These are phyloP conservation scores for Tyto alba DNA, from an alignment of 2,113 vertebrate genomes.

Conservation along the genomic window DNA sequence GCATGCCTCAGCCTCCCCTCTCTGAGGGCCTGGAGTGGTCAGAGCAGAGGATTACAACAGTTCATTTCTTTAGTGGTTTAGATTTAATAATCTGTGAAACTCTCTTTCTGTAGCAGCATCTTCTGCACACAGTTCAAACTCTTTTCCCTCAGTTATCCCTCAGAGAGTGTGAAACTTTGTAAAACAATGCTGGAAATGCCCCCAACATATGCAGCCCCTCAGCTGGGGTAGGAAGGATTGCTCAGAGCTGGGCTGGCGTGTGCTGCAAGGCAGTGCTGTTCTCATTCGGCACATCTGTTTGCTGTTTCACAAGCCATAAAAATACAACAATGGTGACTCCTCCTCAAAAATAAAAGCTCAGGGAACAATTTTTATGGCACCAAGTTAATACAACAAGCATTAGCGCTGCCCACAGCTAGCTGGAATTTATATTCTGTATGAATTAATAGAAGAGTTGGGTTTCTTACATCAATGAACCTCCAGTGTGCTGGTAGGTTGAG, in stretches of 20 bases:
- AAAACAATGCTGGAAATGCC: background rate
- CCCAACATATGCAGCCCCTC: background rate
- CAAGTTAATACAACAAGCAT: accelerated
- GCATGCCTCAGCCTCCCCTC: background rate
- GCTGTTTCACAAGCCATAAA: background rate
- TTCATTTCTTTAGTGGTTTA: background rate
- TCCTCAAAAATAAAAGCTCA: background rate
- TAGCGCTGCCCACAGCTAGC: background rate
- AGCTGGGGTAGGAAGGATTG: background rate
- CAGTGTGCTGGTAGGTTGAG: background rate
- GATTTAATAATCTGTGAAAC: background rate
- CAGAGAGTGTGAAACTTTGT: accelerated
- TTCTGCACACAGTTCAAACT: background rate
- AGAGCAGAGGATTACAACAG: background rate
- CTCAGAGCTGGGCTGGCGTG: background rate
- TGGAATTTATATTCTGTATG: background rate
- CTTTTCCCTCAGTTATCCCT: background rate
- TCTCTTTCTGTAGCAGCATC: background rate
- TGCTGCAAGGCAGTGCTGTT: background rate
- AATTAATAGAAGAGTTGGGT: background rate
- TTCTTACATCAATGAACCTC: background rate
- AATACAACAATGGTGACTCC: background rate
- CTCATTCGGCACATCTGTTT: background rate
- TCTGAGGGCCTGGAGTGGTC: background rate
- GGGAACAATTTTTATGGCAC: background rate